Conservation (phyloP, 2,888 invertebrate genomes). For the Epsilonema sp. region DNA sequence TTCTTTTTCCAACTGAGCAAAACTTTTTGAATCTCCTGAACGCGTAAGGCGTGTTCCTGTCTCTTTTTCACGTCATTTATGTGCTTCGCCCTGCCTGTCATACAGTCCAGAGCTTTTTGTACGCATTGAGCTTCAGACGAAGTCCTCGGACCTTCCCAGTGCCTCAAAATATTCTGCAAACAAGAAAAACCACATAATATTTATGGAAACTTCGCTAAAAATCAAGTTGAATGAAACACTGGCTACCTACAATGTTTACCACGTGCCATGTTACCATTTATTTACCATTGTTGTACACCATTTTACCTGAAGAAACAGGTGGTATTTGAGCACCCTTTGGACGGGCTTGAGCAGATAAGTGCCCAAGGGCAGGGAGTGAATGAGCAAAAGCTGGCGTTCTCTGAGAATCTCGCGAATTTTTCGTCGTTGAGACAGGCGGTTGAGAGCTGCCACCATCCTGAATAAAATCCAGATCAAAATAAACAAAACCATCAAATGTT, state of each 20-base stretch:
- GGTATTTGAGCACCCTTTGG: conserved; percentile 85
- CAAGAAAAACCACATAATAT: too few species aligned
- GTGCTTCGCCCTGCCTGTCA: conserved; percentile 81
- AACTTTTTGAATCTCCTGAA: conserved; percentile 68
- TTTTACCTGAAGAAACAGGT: conserved; percentile 72
- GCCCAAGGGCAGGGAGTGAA: conserved; percentile 70
- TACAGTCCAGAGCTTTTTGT: conserved; percentile 59
- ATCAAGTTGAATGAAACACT: too few species aligned
- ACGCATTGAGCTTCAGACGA: neutral
- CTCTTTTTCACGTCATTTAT: conserved; percentile 77
- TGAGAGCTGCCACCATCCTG: conserved; percentile 66
- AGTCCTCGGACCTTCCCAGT: neutral
- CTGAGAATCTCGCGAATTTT: conserved; percentile 36
- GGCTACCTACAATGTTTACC: too few species aligned
- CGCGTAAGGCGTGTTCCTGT: conserved; percentile 78
- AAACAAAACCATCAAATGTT: too few species aligned
- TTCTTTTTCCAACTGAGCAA: conserved; percentile 67
- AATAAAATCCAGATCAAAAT: too few species aligned
- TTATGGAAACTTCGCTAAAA: too few species aligned
- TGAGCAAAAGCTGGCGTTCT: conserved; percentile 54
- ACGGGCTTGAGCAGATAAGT: conserved; percentile 85
- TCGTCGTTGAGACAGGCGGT: conserved; percentile 28
- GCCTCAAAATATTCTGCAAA: conserved; percentile 1
- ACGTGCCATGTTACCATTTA: too few species aligned
- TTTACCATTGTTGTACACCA: too few species aligned